Evolutionary conservation across 2,888 invertebrate genomes (phyloP), one percentile per base, ranked within the genome.

Genomic region (Monochamus alternatus): DNA sequence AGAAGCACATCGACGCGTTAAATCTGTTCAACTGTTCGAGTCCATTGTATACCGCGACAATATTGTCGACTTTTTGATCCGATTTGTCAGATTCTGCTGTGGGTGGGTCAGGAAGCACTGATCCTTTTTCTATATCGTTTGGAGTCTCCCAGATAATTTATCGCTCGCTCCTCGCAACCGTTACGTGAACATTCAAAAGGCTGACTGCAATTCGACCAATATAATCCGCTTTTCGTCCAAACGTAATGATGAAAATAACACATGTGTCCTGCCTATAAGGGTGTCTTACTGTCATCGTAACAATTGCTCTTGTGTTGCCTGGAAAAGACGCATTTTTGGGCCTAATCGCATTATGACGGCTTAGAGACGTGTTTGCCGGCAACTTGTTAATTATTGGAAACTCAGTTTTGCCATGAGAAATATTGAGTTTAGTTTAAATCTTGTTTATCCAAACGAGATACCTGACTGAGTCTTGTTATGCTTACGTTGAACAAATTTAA

Each of bases 11-110:
- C 85, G 87, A 87, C 85, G 87, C 86, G 87, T 87, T 85, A 87
- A 88, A 87, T 88, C 86, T 85, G 87, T 85, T 84, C 78, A 75
- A 74, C 75, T 75, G 78, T 78, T 78, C 78, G 77, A 78, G 86
- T 86, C 87, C 82, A 88, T 89, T 88, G 88, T 88, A 86, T 85
- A 86, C 85, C 86, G 85, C 87, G 85, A 89, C 89, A 89, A 89
- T 89, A 89, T 89, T 89, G 88, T 89, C 89, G 89, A 89, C 89
- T 89, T 89, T 88, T 89, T 89, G 89, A 89, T 89, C 89, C 89
- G 89, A 89, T 89, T 89, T 89, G 89, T 89, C 88, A 87, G 86
- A 88, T 88, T 87, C 87, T 87, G 85, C 87, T 87, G 88, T 87
- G 88, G 88, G 88, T 88, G 87, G 88, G 88, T 88, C 87, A 87